Evolutionary conservation across 2,113 vertebrate genomes (phyloP), one percentile per base, ranked within the genome.

Genomic region (Oreochromis niloticus): DNA sequence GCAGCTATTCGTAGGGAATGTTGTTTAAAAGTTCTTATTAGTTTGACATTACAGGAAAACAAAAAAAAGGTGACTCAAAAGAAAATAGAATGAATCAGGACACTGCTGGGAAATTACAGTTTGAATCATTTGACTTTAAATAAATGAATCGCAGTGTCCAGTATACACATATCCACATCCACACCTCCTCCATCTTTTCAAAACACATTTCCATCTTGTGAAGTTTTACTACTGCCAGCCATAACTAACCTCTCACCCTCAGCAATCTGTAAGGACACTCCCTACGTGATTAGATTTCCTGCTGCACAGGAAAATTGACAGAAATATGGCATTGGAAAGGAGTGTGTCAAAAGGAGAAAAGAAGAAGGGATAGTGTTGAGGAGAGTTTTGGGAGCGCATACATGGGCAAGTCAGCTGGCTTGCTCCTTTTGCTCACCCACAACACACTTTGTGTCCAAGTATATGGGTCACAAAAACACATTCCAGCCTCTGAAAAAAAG

Each of bases 261-360:
- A 83, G 11, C 55, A 68, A 22, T 94, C 83, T 79, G 75, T 19
- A 6, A 16, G 55, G 87, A 91, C 93, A 93, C 90, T 93, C 88
- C 90, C 85, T 86, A 19, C 36, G 30, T 88, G 91, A 94, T 93
- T 93, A 89, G 85, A 90, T 92, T 94, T 94, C 92, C 92, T 90
- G 68, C 90, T 80, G 88, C 54, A 57, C 41, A 3, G 83, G 75
- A 66, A 73, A 66, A 85, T 24, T 52, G 79, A 78, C 56, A 81
- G 57, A 52, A 89, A 86, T 66, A 34, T 87, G 85, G 75, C 12
- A 9, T 2, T 9, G 66, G 48, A 79, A 55, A 87, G 59, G 34
- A 24, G 4, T 12, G 14, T 79, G 82, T 90, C 85, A 82, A 36
- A 89, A 52, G 85, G 75, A 46, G 68, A 30, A 32, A 80, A 85